A percentile compares a stretch with the other conserved stretches of the same genome.
These are phyloP conservation scores for Lepeophtheirus nordmannii DNA, from an alignment of 2,888 invertebrate species.

Conservation along the genomic window DNA sequence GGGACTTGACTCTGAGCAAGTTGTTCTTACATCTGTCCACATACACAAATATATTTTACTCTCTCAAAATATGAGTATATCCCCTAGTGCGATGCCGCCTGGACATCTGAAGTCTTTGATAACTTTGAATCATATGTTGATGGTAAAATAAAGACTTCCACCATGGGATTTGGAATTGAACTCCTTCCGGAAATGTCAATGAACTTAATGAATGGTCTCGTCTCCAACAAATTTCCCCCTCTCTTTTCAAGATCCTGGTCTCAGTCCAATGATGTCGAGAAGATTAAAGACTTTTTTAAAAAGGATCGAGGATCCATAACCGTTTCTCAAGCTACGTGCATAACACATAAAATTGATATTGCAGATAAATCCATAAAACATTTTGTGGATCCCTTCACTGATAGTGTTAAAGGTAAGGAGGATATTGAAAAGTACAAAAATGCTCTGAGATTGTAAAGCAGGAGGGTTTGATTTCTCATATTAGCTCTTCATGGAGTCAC, in stretches of 20 bases:
- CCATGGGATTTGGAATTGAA: conserved; percentile 15
- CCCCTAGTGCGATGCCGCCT: conserved; percentile 3
- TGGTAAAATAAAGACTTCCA: conserved; percentile 12
- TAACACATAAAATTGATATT: conserved; percentile 18
- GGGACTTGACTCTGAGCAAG: no score
- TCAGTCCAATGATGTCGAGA: background rate
- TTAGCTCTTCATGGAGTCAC: conserved; percentile 3
- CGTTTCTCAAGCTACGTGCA: conserved; percentile 11
- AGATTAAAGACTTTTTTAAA: conserved; percentile 9
- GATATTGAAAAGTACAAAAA: background rate
- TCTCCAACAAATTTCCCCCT: conserved; percentile 5
- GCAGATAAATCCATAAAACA: background rate
- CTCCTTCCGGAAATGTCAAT: background rate
- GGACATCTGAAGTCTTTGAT: conserved; percentile 16
- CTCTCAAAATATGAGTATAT: background rate
- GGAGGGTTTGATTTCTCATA: background rate
- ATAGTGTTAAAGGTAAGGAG: background rate
- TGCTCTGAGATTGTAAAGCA: background rate
- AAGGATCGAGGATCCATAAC: conserved; percentile 12
- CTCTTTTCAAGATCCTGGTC: conserved; percentile 10
- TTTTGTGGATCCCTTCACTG: conserved; percentile 18
- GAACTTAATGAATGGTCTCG: background rate
- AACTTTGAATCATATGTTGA: conserved; percentile 9
- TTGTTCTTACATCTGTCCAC: background rate
- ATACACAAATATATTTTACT: background rate